Conservation (phyloP, 2,888 invertebrate genomes). For the Pseudeuparius sepicola region DNA sequence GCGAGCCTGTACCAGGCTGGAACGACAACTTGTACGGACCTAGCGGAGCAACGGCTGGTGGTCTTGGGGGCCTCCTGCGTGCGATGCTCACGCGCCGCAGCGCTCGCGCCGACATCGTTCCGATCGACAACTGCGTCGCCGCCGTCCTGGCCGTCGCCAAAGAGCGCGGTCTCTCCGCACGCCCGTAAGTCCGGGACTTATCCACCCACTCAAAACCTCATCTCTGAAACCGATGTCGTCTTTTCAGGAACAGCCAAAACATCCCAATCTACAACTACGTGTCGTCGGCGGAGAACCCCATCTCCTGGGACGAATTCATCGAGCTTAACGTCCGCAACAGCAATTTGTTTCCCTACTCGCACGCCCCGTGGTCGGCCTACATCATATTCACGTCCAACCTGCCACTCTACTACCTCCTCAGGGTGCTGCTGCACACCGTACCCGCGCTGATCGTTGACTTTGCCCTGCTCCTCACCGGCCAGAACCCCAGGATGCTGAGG, state of each 20-base stretch:
- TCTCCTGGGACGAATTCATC: constrained; percentile 69
- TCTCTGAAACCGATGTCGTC: not conserved
- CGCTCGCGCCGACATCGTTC: constrained; percentile 39
- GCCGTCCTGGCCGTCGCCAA: constrained; percentile 51
- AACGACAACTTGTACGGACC: constrained; percentile 1
- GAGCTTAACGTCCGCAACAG: constrained; percentile 43
- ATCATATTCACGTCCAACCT: constrained; percentile 29
- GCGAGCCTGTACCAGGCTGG: not conserved
- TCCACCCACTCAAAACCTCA: constrained; percentile 21
- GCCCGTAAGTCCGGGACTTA: not conserved
- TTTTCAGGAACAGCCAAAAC: constrained; percentile 21
- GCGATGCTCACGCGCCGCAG: not conserved
- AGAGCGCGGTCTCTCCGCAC: too few relatives aligned
- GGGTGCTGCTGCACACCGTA: constrained; percentile 48
- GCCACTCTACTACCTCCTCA: constrained; percentile 37
- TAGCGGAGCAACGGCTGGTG: not conserved
- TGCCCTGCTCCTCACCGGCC: constrained; percentile 38
- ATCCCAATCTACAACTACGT: constrained; percentile 74
- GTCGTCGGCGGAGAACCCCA: constrained; percentile 65
- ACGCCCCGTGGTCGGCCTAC: constrained; percentile 43
- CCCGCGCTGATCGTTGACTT: constrained; percentile 53
- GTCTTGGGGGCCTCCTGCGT: not conserved
- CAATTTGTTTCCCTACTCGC: constrained; percentile 42
- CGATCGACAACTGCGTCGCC: constrained; percentile 55
- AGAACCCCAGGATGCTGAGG: constrained; percentile 57